Conservation (phyloP, 2,797 vertebrate genomes). For the Xenopus petersii region DNA sequence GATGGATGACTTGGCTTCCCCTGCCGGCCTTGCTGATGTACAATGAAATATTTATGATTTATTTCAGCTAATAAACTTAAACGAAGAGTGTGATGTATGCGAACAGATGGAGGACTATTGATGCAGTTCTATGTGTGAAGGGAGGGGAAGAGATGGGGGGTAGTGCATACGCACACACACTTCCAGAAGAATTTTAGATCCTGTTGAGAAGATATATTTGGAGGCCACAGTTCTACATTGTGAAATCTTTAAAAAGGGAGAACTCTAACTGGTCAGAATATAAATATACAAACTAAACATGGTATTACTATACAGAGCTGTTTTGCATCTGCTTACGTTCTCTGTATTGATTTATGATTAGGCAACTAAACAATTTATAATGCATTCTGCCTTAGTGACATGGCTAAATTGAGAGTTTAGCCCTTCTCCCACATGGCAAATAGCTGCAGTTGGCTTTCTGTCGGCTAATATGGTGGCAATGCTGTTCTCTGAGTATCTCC, state of each 20-base stretch:
- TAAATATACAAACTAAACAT: not conserved
- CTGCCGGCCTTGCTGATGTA: slow-evolving; percentile 78
- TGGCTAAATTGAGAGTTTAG: not conserved
- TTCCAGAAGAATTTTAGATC: not conserved
- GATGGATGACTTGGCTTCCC: slow-evolving; percentile 84
- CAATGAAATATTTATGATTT: slow-evolving; percentile 96
- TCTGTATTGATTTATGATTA: not conserved
- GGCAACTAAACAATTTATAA: not conserved
- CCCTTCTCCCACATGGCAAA: not conserved
- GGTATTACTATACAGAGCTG: not conserved
- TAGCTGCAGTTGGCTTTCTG: too few relatives aligned
- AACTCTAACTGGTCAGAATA: not conserved
- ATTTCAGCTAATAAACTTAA: slow-evolving; percentile 92
- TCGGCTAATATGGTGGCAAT: too few relatives aligned
- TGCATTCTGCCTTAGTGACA: not conserved
- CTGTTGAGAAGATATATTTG: not conserved
- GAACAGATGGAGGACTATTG: slow-evolving; percentile 85
- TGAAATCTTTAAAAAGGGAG: not conserved
- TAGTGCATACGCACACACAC: slow-evolving; percentile 20
- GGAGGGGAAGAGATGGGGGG: slow-evolving; percentile 49
- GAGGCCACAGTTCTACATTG: not conserved
- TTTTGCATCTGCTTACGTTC: not conserved
- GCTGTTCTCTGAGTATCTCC: too few relatives aligned
- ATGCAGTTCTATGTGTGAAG: slow-evolving; percentile 54
- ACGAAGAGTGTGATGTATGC: slow-evolving; percentile 86